Evolutionary conservation across 2,113 vertebrate species (phyloP).

Genomic region (Macrotus californicus): DNA sequence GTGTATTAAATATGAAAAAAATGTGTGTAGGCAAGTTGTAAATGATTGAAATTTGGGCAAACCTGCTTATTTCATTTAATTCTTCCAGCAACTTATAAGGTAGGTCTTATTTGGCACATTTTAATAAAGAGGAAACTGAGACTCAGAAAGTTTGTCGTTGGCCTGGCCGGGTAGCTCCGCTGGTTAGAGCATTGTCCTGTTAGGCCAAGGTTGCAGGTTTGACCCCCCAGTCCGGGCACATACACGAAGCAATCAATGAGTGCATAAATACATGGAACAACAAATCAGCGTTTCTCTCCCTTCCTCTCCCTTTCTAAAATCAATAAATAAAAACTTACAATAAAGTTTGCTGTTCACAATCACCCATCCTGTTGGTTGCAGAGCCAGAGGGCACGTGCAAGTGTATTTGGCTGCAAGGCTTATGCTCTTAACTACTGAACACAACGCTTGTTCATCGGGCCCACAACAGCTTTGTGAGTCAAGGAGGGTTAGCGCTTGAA

Average conservation of each 20-base stretch:
- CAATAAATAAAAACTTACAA: no score
- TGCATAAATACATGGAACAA: no score
- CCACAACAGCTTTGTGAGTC: not conserved
- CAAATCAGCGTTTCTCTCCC: no score
- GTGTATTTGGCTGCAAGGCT: not conserved
- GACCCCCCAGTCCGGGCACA: no score
- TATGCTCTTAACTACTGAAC: not conserved
- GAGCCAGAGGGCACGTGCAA: not conserved
- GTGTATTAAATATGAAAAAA: not conserved
- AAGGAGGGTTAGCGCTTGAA: not conserved
- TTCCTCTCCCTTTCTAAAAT: no score
- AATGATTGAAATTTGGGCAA: not conserved
- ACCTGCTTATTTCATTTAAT: not conserved
- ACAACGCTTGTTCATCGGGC: not conserved
- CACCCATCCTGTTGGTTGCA: not conserved
- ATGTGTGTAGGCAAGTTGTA: not conserved
- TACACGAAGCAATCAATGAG: no score
- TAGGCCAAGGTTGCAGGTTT: no score
- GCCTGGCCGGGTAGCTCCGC: no score
- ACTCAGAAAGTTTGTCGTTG: not conserved
- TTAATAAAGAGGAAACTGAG: not conserved
- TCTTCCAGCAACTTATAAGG: not conserved
- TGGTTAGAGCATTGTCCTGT: no score
- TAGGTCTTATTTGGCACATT: not conserved
- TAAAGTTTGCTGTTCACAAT: not conserved